These are phyloP conservation scores for Sylvietta virens DNA, from an alignment of 2,113 vertebrate genomes.

Conservation along the genomic window DNA sequence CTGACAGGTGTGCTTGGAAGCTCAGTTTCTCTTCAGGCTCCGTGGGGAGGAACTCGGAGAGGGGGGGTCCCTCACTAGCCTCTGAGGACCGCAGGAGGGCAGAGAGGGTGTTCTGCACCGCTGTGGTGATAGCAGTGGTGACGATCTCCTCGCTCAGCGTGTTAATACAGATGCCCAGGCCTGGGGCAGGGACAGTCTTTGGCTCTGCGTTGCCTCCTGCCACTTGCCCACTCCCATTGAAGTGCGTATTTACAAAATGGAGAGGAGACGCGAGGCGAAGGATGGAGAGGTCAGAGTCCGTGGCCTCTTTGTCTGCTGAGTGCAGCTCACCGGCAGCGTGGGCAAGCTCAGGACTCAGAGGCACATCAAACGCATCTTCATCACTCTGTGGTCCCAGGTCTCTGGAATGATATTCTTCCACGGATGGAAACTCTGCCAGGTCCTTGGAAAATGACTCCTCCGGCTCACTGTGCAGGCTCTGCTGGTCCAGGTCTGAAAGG, in stretches of 20 bases:
- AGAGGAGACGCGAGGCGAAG: slow-evolving; percentile 89
- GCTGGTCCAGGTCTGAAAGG: slow-evolving; percentile 90
- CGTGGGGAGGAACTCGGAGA: slow-evolving; percentile 67
- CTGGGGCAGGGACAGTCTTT: background rate
- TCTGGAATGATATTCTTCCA: slow-evolving; percentile 79
- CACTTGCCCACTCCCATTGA: slow-evolving; percentile 81
- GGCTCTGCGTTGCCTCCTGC: background rate
- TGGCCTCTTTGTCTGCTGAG: slow-evolving; percentile 56
- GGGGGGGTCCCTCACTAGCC: slow-evolving; percentile 67
- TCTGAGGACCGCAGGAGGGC: slow-evolving; percentile 79
- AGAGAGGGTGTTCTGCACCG: slow-evolving; percentile 85
- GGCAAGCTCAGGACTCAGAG: slow-evolving; percentile 60
- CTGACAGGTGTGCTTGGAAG: slow-evolving; percentile 66
- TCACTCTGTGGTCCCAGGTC: slow-evolving; percentile 69
- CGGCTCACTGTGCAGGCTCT: slow-evolving; percentile 87
- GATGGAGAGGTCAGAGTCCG: slow-evolving; percentile 78
- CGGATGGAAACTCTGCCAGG: slow-evolving; percentile 81
- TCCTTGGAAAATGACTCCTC: slow-evolving; percentile 88
- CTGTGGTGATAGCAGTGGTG: slow-evolving; percentile 83
- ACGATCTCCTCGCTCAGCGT: slow-evolving; percentile 85
- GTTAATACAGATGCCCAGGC: slow-evolving; percentile 74
- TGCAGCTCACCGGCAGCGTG: slow-evolving; percentile 62
- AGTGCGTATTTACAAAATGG: slow-evolving; percentile 98
- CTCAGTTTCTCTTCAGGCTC: slow-evolving; percentile 71
- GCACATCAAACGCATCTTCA: slow-evolving; percentile 58